Percentiles rank a stretch among this genome's conserved stretches.
Evolutionary conservation across 2,888 invertebrate species (phyloP).

Genomic region (Venusia cambrica): DNA sequence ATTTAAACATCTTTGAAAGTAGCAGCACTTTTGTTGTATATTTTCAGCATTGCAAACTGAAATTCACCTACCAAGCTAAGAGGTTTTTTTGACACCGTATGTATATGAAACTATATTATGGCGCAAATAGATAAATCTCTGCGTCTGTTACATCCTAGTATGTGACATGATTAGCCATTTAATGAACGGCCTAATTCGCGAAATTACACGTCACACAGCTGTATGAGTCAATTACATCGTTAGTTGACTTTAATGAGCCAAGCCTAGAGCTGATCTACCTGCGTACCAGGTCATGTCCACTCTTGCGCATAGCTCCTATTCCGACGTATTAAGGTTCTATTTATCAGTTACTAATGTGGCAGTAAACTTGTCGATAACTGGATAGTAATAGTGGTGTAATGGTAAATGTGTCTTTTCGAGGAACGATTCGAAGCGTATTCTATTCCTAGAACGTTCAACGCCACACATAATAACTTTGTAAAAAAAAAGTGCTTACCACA

Average conservation of each 20-base stretch:
- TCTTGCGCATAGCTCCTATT: slow-evolving; percentile 26
- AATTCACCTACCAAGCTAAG: too few relatives aligned
- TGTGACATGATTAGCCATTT: too few relatives aligned
- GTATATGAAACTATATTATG: too few relatives aligned
- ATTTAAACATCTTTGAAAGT: too few relatives aligned
- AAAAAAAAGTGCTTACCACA: too few relatives aligned
- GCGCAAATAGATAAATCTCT: too few relatives aligned
- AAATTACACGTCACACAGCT: slow-evolving; percentile 18
- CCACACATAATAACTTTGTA: slow-evolving; percentile 4
- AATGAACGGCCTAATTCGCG: slow-evolving; percentile 6
- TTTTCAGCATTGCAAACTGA: too few relatives aligned
- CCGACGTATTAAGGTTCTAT: slow-evolving; percentile 13
- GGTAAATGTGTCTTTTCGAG: slow-evolving; percentile 27
- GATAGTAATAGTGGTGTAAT: slow-evolving; percentile 33
- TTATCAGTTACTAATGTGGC: slow-evolving; percentile 13
- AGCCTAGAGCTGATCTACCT: slow-evolving; percentile 46
- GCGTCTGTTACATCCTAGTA: too few relatives aligned
- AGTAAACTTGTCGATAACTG: slow-evolving; percentile 22
- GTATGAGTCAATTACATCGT: slow-evolving; percentile 62
- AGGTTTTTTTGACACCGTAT: too few relatives aligned
- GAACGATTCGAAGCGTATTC: slow-evolving; percentile 13
- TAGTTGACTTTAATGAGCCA: slow-evolving; percentile 62
- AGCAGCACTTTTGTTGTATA: too few relatives aligned
- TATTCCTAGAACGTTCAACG: slow-evolving; percentile 10
- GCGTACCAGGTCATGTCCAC: slow-evolving; percentile 42